Conservation (phyloP, 2,113 vertebrate species). For the Carassius carassius region DNA sequence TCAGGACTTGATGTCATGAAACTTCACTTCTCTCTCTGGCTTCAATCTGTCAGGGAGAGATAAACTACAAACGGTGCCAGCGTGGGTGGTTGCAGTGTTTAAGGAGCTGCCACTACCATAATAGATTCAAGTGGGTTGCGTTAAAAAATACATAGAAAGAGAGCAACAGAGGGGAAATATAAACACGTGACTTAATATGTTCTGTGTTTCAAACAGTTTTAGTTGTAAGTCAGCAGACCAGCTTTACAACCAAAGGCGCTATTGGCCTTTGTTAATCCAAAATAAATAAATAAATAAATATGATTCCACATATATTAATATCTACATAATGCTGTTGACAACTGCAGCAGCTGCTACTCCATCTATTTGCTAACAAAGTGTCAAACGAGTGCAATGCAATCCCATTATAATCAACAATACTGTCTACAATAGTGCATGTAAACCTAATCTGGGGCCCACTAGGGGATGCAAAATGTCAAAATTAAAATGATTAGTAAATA, state of each 20-base stretch:
- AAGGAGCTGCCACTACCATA: too few species aligned
- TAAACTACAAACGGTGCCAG: slow-evolving; percentile 32
- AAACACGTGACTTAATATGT: background rate
- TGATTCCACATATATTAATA: too few species aligned
- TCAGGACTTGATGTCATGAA: slow-evolving; percentile 39
- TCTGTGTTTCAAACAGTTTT: background rate
- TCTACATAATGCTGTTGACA: too few species aligned
- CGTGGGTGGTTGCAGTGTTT: background rate
- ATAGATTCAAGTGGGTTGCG: background rate
- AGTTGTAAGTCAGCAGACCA: background rate
- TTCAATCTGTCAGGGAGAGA: slow-evolving; percentile 48
- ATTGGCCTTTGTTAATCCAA: background rate
- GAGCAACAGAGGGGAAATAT: background rate
- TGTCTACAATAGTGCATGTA: too few species aligned
- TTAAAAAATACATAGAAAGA: slow-evolving; percentile 13
- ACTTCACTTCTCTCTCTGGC: slow-evolving; percentile 10
- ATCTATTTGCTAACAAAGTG: too few species aligned
- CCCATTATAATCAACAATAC: too few species aligned
- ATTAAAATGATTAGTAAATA: too few species aligned
- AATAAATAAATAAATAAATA: too few species aligned
- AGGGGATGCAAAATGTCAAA: too few species aligned
- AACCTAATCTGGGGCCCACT: too few species aligned
- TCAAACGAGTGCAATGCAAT: too few species aligned
- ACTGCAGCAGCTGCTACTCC: too few species aligned
- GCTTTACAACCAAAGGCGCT: background rate